A percentile compares a stretch with the other conserved stretches of the same genome.
These are phyloP conservation scores for Tragopan temminckii DNA, from an alignment of 2,797 vertebrate genomes.

Conservation along the genomic window DNA sequence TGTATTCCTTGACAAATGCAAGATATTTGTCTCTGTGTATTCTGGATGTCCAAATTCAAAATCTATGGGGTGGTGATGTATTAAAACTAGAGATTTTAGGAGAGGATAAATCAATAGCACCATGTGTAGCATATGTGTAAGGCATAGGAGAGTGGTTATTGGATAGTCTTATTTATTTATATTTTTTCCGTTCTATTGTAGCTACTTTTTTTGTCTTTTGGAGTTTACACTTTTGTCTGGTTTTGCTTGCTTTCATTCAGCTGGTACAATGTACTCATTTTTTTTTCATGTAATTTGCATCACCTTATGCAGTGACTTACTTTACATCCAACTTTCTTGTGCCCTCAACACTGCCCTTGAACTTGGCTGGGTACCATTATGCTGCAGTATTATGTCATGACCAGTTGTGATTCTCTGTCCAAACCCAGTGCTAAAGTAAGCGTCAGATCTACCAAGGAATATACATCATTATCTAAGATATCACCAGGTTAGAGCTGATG, in stretches of 20 bases:
- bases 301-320: not conserved
- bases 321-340: not conserved
- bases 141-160: not conserved
- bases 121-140: not conserved
- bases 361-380: not conserved
- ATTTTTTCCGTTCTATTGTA: not conserved
- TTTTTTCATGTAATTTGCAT: not conserved
- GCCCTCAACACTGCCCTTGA: not conserved
- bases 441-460: not conserved
- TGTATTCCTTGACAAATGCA: constrained; percentile 3
- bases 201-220: not conserved
- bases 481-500: not conserved
- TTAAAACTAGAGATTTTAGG: not conserved
- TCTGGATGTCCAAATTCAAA: not conserved
- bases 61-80: not conserved
- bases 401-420: not conserved
- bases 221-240: not conserved
- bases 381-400: not conserved
- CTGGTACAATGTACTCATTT: not conserved
- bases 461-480: not conserved
- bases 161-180: not conserved
- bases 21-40: not conserved
- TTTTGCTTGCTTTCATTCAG: not conserved
- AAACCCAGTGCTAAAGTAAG: not conserved
- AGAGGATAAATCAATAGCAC: not conserved